A percentile compares a stretch with the other conserved stretches of the same genome.
Conservation (phyloP, 1,140 invertebrate genomes). For the Brachionus manjavacas region DNA sequence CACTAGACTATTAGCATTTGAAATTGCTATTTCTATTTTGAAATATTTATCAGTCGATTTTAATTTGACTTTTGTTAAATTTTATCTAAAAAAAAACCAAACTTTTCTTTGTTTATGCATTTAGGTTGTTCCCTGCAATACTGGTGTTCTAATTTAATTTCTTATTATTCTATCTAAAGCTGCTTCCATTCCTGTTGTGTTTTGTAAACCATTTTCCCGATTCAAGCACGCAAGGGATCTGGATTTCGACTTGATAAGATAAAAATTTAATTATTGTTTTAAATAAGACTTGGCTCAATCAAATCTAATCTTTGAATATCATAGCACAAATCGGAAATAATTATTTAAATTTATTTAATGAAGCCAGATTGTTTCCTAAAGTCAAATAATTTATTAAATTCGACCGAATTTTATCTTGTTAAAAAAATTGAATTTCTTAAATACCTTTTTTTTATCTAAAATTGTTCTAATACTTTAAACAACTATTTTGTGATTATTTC, state of each 20-base stretch:
- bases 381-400: background rate
- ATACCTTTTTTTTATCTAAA: background rate
- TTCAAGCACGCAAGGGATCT: background rate
- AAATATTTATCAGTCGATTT: background rate
- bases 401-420: too few relatives aligned
- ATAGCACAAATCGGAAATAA: background rate
- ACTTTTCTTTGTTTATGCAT: background rate
- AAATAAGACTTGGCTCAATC: background rate
- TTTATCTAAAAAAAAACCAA: background rate
- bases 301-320: background rate
- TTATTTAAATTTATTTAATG: background rate
- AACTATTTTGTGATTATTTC: too few relatives aligned
- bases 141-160: background rate
- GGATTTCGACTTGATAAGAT: slow-evolving; percentile 1
- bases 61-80: background rate
- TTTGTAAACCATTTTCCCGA: background rate
- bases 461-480: background rate
- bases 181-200: slow-evolving; percentile 1
- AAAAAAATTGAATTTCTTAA: background rate
- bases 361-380: background rate
- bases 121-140: background rate
- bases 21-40: background rate
- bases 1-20: background rate
- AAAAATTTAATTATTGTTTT: background rate
- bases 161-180: background rate